Evolutionary conservation across 2,797 vertebrate species (phyloP).

Genomic region (Alcedo quadribrachys): DNA sequence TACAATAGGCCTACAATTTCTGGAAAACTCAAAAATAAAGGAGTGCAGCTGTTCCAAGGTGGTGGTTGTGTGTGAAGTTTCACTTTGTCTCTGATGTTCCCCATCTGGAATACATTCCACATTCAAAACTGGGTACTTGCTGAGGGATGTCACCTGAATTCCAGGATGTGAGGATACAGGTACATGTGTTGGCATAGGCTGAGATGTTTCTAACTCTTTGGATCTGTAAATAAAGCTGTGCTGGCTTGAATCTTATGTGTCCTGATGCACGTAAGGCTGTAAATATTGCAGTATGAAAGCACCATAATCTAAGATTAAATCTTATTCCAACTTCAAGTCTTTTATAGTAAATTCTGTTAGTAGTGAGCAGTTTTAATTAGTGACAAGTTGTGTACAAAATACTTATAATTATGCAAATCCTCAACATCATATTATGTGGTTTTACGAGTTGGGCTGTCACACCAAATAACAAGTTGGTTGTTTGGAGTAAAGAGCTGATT

Average conservation of each 20-base stretch:
- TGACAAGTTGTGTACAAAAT: neutral
- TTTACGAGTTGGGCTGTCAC: neutral
- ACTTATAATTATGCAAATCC: neutral
- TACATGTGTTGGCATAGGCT: neutral
- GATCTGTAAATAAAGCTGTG: neutral
- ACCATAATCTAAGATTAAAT: neutral
- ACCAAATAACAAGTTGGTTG: neutral
- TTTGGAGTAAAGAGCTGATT: neutral
- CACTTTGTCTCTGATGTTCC: neutral
- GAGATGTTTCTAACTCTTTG: neutral
- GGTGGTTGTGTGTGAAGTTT: neutral
- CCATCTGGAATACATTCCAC: neutral
- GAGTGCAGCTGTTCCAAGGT: neutral
- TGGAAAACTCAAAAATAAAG: neutral
- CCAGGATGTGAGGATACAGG: neutral
- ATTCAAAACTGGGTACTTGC: neutral
- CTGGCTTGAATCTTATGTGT: fast-evolving
- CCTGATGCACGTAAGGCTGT: neutral
- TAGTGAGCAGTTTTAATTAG: neutral
- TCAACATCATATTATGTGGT: fast-evolving
- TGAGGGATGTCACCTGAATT: neutral
- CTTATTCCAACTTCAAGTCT: neutral
- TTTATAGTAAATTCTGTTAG: neutral
- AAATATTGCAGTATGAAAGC: neutral
- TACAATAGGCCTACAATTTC: neutral